Conservation (phyloP, 2,888 invertebrate species). For the Eucera pruinosa region DNA sequence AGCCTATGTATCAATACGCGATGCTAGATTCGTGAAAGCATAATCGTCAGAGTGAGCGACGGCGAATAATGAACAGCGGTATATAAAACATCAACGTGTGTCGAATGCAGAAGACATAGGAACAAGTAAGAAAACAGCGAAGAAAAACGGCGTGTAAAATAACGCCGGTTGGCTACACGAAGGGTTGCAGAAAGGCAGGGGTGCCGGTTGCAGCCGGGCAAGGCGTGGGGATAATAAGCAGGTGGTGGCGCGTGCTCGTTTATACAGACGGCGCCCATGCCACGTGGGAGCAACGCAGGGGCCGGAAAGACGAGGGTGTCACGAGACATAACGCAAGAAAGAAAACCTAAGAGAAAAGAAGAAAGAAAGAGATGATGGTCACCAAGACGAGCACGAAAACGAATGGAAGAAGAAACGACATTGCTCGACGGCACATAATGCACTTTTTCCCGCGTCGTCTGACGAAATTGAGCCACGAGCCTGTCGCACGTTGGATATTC, state of each 20-base stretch:
- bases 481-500: conserved; percentile 10
- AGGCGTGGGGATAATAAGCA: conserved; percentile 78
- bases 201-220: conserved; percentile 53
- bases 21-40: not conserved
- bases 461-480: conserved; percentile 63
- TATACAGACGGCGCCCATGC: conserved; percentile 68
- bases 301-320: conserved; percentile 55
- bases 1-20: not conserved
- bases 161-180: conserved; percentile 48
- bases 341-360: not conserved
- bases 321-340: conserved; percentile 36
- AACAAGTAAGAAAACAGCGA: conserved; percentile 30
- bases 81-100: conserved; percentile 3
- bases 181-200: conserved; percentile 57
- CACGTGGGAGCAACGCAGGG: conserved; percentile 64
- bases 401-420: conserved; percentile 51
- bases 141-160: conserved; percentile 56
- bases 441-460: conserved; percentile 52
- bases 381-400: conserved; percentile 39
- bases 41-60: not conserved
- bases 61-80: not conserved
- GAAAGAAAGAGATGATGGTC: conserved; percentile 20
- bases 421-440: conserved; percentile 60
- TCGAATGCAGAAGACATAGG: not conserved
- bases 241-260: conserved; percentile 80